phyloP scores from a whole-genome alignment of 2,888 invertebrate species.

The Parelbella ahira region DNA sequence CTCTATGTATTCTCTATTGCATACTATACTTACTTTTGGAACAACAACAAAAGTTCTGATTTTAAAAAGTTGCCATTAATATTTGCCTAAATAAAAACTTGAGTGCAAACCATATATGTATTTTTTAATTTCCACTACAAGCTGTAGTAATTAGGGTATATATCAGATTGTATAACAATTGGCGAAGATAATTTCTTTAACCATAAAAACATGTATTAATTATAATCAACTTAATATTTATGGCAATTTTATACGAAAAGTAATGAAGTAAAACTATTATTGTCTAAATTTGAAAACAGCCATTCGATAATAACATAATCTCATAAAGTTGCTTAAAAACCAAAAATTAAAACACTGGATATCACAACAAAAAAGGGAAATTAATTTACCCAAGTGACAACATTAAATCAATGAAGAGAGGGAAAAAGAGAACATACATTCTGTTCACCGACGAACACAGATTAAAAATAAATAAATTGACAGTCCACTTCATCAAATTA shows the following conservation, averaged over 20 bases:
- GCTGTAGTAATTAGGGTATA: too few relatives aligned
- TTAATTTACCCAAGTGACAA: neutral
- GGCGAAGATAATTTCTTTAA: neutral
- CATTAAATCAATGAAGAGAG: neutral
- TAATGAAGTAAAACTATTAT: constrained; percentile 17
- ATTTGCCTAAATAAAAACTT: neutral
- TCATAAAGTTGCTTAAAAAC: constrained; percentile 19
- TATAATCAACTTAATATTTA: constrained; percentile 1
- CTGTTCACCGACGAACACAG: constrained; percentile 13
- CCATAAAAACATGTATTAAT: neutral
- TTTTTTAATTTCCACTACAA: too few relatives aligned
- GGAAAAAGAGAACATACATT: constrained; percentile 26
- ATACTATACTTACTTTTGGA: too few relatives aligned
- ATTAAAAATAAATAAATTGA: constrained; percentile 35
- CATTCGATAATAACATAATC: constrained; percentile 27
- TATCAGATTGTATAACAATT: neutral
- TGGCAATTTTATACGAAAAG: constrained; percentile 6
- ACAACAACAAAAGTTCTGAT: too few relatives aligned
- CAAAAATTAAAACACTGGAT: constrained; percentile 11
- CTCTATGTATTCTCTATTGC: too few relatives aligned
- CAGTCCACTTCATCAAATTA: constrained; percentile 34
- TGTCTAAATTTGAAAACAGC: constrained; percentile 20
- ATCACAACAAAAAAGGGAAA: constrained; percentile 3
- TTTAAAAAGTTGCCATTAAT: too few relatives aligned
- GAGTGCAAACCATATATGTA: too few relatives aligned